Base-by-base conservation (phyloP, 2,888 invertebrate species). In the Syrista parreyssii region DNA sequence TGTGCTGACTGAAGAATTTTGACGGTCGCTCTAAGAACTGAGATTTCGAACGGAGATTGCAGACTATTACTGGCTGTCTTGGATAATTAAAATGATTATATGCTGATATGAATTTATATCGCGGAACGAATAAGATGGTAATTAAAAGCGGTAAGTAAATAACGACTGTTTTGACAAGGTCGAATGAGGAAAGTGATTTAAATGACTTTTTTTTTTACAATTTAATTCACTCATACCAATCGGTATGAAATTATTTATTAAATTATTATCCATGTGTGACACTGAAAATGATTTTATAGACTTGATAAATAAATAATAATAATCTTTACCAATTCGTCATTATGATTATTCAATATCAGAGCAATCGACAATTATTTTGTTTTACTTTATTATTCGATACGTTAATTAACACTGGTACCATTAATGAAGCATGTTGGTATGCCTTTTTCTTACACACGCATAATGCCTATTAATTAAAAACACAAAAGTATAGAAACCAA, bases 371-470 rank as follows among this genome's bases (percentile, higher is more conserved):
- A 79, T 80, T 83, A 55, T 79, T 82, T 78, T 77, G 78, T 79
- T 79, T 55, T 80, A 80, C 80, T 83, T 82, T 82, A 55, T 9
- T 23, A 55, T 75, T 74, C 69, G 36, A 40, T 68, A 80, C 79
- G 75, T 83, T 86, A 84, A 86, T 74, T 84, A 82, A 84, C 75
- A 72, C 79, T 79, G 82, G 81, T 79, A 79, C 83, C 82, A 84
- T 86, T 86, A 83, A 86, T 84, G 82, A 81, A 84, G 75, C 86
- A 80, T 84, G 78, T 78, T 55, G 23, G 9, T 55, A 23, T 79
- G 78, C 79, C 80, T 81, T 84, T 80, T 83, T 78, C 55, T 33
- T 55, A 55, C 31, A 55, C 75, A 40, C 23, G 15, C 32, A 30
- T 78, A 31, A 68, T n/a, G 35, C 72, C 75, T 72, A 75, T 78